These are phyloP conservation scores for Heptranchias perlo DNA, from an alignment of 2,113 vertebrate genomes.

Conservation along the genomic window DNA sequence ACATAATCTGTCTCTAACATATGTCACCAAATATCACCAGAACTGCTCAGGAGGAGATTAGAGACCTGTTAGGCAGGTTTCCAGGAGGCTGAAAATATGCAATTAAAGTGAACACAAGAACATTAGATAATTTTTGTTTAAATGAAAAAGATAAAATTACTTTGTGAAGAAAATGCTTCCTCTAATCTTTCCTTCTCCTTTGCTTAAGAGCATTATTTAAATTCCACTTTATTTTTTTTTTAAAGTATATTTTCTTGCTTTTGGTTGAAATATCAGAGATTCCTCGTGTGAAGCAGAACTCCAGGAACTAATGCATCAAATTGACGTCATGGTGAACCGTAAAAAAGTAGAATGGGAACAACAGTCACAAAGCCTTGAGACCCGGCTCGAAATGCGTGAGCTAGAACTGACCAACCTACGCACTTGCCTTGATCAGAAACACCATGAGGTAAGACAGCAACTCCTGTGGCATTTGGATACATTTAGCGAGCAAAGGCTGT, in stretches of 20 bases:
- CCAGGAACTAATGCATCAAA: slow-evolving; percentile 92
- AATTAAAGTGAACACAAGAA: background rate
- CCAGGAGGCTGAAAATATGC: background rate
- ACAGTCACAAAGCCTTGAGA: slow-evolving; percentile 63
- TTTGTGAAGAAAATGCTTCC: background rate
- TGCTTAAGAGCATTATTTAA: background rate
- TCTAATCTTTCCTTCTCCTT: background rate
- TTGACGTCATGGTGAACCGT: slow-evolving; percentile 89
- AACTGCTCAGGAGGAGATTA: background rate
- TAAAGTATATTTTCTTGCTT: background rate
- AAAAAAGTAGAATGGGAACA: slow-evolving; percentile 80
- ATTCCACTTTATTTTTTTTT: background rate
- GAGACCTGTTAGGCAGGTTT: background rate
- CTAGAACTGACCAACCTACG: slow-evolving; percentile 67
- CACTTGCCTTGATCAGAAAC: slow-evolving; percentile 60
- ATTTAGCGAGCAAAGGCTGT: background rate
- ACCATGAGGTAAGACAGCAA: slow-evolving; percentile 69
- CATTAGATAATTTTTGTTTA: background rate
- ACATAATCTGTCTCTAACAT: background rate
- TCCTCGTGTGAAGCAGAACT: slow-evolving; percentile 83
- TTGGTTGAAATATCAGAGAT: background rate
- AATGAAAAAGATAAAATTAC: background rate
- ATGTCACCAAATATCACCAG: background rate
- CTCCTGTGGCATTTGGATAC: background rate
- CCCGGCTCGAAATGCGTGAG: slow-evolving; percentile 62